A percentile compares a stretch with the other conserved stretches of the same genome.
phyloP scores from a whole-genome alignment of 2,797 vertebrate species.

The Enteromius afrohamiltoni region DNA sequence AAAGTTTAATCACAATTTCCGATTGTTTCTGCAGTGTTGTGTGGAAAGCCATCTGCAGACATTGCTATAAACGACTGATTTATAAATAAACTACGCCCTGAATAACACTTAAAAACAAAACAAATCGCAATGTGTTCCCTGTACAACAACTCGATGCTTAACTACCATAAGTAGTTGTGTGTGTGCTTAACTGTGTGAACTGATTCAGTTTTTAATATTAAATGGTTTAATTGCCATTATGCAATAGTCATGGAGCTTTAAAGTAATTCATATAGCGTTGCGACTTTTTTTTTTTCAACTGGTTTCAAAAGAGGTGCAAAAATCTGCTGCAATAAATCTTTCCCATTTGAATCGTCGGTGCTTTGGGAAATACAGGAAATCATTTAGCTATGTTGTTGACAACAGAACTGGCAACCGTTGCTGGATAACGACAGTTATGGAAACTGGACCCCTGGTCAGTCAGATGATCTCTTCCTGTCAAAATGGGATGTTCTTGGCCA shows the following conservation, averaged over 20 bases:
- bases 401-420: background rate
- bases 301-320: no score
- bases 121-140: background rate
- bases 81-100: background rate
- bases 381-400: background rate
- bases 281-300: background rate
- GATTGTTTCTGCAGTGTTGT: background rate
- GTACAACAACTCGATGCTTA: background rate
- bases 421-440: background rate
- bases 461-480: background rate
- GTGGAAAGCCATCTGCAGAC: background rate
- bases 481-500: background rate
- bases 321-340: background rate
- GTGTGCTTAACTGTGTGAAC: no score
- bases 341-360: background rate
- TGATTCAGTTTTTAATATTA: background rate
- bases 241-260: background rate
- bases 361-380: background rate
- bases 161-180: background rate
- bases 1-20: background rate
- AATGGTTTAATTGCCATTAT: background rate
- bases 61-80: background rate
- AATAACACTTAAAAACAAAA: background rate
- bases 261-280: background rate
- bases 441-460: background rate